phyloP scores from a whole-genome alignment of 2,888 invertebrate species.

The Reticulitermes lucifugus region DNA sequence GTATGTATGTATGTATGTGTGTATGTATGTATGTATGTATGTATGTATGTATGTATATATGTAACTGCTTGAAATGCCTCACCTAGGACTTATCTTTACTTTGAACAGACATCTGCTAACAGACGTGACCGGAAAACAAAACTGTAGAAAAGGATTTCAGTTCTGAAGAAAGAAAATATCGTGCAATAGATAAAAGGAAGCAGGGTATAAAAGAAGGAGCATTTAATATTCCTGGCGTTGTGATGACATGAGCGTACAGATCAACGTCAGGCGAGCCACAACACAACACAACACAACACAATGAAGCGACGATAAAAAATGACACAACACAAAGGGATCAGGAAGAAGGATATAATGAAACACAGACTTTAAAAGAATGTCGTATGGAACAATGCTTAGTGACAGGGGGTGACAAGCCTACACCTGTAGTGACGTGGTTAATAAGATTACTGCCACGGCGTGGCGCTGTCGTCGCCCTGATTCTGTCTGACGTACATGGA shows the following conservation, averaged over 20 bases:
- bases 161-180: neutral
- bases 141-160: neutral
- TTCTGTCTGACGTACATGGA: neutral
- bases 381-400: neutral
- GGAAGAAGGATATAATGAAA: conserved; percentile 16
- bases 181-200: conserved; percentile 7
- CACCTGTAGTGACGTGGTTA: conserved; percentile 6
- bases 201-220: conserved; percentile 22
- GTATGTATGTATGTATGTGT: too few species aligned
- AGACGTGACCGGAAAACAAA: neutral
- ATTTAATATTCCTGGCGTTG: conserved; percentile 18
- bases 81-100: too few species aligned
- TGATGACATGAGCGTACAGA: conserved; percentile 23
- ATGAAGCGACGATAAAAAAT: conserved; percentile 8
- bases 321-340: neutral
- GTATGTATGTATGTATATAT: too few species aligned
- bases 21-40: too few species aligned
- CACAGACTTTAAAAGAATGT: conserved; percentile 1
- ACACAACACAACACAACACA: conserved; percentile 12
- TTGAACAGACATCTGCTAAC: neutral
- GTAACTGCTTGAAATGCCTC: too few species aligned
- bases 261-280: conserved; percentile 25
- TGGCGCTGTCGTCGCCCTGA: neutral
- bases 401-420: neutral
- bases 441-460: neutral